phyloP scores from a whole-genome alignment of 2,797 vertebrate genomes.

The Chrosomus eos region DNA sequence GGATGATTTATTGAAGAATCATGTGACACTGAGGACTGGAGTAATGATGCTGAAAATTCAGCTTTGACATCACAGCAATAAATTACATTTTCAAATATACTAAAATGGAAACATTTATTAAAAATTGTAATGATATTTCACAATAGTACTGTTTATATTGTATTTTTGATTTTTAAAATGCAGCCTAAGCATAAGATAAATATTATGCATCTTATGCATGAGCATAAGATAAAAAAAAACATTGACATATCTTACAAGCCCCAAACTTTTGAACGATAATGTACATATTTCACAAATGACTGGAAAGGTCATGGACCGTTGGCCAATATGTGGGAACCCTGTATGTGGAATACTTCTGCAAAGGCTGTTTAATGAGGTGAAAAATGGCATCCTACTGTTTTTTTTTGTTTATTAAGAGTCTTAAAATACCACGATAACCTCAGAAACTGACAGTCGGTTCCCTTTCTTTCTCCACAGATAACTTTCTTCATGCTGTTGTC shows the following conservation, averaged over 20 bases:
- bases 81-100: not conserved
- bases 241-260: not conserved
- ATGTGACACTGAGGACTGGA: not conserved
- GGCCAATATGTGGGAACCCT: not conserved
- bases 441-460: constrained; percentile 31
- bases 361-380: constrained; percentile 41
- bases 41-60: not conserved
- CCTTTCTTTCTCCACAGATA: constrained; percentile 79
- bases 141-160: not conserved
- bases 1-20: not conserved
- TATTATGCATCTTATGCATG: too few relatives aligned
- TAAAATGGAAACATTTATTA: not conserved
- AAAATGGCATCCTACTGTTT: constrained; percentile 27
- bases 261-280: not conserved
- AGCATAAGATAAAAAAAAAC: not conserved
- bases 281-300: not conserved
- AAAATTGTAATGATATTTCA: not conserved
- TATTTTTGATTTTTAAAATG: not conserved
- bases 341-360: not conserved
- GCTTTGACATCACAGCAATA: not conserved
- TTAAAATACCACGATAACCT: constrained; percentile 30
- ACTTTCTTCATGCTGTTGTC: constrained; percentile 99
- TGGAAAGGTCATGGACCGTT: not conserved
- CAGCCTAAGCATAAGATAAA: not conserved
- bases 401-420: constrained; percentile 42